A percentile compares a stretch with the other conserved stretches of the same genome.
Evolutionary conservation across 2,888 invertebrate genomes (phyloP).

Genomic region (Spisula solida): DNA sequence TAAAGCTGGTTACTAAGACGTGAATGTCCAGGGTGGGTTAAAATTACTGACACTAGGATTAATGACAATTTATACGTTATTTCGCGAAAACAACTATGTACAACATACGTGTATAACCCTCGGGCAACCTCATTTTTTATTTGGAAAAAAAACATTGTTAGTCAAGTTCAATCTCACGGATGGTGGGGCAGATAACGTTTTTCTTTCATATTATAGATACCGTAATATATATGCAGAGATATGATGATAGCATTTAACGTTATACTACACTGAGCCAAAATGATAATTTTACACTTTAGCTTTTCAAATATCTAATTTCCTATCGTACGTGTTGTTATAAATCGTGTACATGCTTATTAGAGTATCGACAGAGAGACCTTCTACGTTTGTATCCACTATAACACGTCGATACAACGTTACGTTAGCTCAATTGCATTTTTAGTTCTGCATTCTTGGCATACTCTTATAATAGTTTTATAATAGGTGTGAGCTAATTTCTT

Average conservation of each 20-base stretch:
- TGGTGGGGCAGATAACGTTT: not conserved
- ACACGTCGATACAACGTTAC: too few species aligned
- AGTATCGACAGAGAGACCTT: too few species aligned
- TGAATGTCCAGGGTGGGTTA: constrained; percentile 22
- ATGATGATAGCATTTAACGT: not conserved
- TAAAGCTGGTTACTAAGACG: not conserved
- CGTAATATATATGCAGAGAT: not conserved
- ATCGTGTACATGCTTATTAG: too few species aligned
- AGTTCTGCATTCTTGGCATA: too few species aligned
- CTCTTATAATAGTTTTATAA: too few species aligned
- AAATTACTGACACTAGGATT: not conserved
- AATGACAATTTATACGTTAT: not conserved
- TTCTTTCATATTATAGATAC: not conserved
- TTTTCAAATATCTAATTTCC: too few species aligned
- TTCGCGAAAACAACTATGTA: not conserved
- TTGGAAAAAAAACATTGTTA: not conserved
- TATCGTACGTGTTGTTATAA: too few species aligned
- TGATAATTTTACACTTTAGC: too few species aligned
- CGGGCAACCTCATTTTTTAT: not conserved
- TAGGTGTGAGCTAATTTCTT: too few species aligned
- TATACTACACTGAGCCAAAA: not conserved
- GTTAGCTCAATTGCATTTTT: too few species aligned
- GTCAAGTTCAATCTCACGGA: not conserved
- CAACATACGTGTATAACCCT: not conserved
- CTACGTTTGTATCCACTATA: too few species aligned